Evolutionary conservation across 1,140 invertebrate species (phyloP).

Genomic region (Globodera rostochiensis): DNA sequence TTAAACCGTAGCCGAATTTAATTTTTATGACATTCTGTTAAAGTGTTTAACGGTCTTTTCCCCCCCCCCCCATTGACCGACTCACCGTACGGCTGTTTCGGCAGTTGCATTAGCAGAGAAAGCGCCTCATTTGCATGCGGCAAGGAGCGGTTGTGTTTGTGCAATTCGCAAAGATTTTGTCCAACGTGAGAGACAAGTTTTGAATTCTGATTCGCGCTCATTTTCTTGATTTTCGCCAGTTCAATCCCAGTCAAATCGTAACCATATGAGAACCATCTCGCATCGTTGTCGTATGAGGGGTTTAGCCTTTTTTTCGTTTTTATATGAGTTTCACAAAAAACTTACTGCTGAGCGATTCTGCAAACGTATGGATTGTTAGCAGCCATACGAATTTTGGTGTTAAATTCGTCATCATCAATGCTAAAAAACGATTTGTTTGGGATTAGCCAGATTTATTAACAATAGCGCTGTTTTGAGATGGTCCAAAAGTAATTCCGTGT

Average conservation of each 20-base stretch:
- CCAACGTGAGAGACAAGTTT: background rate
- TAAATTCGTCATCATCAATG: slow-evolving; percentile 50
- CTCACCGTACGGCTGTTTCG: slow-evolving; percentile 43
- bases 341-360: slow-evolving; percentile 42
- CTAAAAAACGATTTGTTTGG: slow-evolving; percentile 41
- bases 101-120: slow-evolving; percentile 38
- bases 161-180: slow-evolving; percentile 28
- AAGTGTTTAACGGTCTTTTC: too few species aligned
- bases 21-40: too few species aligned
- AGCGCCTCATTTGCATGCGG: slow-evolving; percentile 27
- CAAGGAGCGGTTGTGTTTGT: slow-evolving; percentile 20
- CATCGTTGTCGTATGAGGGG: slow-evolving; percentile 53
- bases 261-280: slow-evolving; percentile 42
- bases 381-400: slow-evolving; percentile 19
- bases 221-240: slow-evolving; percentile 30
- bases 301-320: slow-evolving; percentile 39
- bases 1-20: too few species aligned
- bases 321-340: slow-evolving; percentile 18
- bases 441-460: slow-evolving; percentile 34
- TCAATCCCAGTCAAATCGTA: slow-evolving; percentile 30
- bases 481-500: slow-evolving; percentile 56
- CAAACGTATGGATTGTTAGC: slow-evolving; percentile 46
- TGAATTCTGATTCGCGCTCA: slow-evolving; percentile 16
- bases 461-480: slow-evolving; percentile 53
- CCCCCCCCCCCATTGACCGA: too few species aligned